Evolutionary conservation across 2,113 vertebrate species (phyloP), one percentile per base, ranked within the genome.

Genomic region (Otolemur garnettii): DNA sequence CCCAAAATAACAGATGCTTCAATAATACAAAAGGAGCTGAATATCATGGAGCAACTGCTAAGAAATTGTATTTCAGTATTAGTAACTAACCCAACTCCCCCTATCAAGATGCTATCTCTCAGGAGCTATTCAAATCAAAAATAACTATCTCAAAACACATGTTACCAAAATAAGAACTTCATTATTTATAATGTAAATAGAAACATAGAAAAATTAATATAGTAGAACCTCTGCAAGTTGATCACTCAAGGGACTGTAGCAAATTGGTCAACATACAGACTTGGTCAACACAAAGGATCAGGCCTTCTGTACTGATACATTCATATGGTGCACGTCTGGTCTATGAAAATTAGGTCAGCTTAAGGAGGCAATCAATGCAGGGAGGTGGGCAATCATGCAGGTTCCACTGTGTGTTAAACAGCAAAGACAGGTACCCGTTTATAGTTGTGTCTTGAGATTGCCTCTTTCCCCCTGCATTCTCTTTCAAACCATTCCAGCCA

Each of bases 61-160:
- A 68, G 55, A 91, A 97, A 93, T 64, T 82, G 77, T n/a, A 78
- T 88, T 60, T n/a, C 19, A 19, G 3, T 66, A 26, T 68, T 72
- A 82, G 24, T n/a, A 87, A 60, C 33, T 79, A 62, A 68, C 17
- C 21, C 64, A 12, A 72, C 22, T 17, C 4, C 18, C 96, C 28
- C 22, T 6, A 21, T 75, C 24, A 86, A 77, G 18, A 74, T 74
- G 26, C 3, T 64, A 57, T 10, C 1, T 79, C 57, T 66, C n/a
- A 72, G 10, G 28, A 83, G 18, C 30, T 30, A 87, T 18, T 4
- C 59, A 93, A 91, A 72, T 87, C 28, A 57, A 86, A 96, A 91
- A 14, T 12, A 91, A 74, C 53, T 80, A 69, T 71, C 19, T 87
- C 28, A 75, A 59, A 59, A 87, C 9, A 72, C 11, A 11, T 66